These are phyloP conservation scores for Eolophus roseicapilla DNA, from an alignment of 2,113 vertebrate genomes.

Conservation along the genomic window DNA sequence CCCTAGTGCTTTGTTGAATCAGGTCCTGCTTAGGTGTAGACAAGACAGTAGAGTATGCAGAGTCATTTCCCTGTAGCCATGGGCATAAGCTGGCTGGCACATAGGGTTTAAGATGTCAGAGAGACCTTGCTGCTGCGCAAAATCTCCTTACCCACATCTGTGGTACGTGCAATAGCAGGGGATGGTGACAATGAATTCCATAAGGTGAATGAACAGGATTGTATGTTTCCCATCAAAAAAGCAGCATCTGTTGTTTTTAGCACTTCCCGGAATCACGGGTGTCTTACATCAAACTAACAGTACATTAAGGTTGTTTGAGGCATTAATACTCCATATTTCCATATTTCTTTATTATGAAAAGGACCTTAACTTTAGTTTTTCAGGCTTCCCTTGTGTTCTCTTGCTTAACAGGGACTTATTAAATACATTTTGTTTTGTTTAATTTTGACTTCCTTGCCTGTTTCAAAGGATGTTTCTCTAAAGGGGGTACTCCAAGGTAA, in stretches of 20 bases:
- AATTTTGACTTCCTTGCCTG: neutral
- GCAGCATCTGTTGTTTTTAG: conserved; percentile 66
- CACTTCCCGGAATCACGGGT: neutral
- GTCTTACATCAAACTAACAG: conserved; percentile 31
- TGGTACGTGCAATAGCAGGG: neutral
- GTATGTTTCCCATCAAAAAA: conserved; percentile 36
- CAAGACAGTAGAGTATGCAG: accelerated
- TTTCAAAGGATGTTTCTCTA: neutral
- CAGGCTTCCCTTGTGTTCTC: neutral
- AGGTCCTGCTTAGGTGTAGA: neutral
- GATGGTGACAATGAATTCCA: neutral
- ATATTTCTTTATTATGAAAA: neutral
- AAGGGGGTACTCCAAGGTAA: neutral
- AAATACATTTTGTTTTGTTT: neutral
- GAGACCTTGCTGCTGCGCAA: neutral
- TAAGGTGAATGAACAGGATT: conserved; percentile 40
- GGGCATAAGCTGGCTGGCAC: neutral
- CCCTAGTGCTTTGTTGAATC: neutral
- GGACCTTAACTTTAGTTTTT: neutral
- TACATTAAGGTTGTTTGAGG: conserved; percentile 49
- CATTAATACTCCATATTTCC: conserved; percentile 25
- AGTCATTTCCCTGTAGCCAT: neutral
- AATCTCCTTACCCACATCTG: neutral
- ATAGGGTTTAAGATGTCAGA: neutral
- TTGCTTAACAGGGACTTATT: neutral